Conservation (phyloP, 1,140 invertebrate species). For the Drosophila bocqueti region DNA sequence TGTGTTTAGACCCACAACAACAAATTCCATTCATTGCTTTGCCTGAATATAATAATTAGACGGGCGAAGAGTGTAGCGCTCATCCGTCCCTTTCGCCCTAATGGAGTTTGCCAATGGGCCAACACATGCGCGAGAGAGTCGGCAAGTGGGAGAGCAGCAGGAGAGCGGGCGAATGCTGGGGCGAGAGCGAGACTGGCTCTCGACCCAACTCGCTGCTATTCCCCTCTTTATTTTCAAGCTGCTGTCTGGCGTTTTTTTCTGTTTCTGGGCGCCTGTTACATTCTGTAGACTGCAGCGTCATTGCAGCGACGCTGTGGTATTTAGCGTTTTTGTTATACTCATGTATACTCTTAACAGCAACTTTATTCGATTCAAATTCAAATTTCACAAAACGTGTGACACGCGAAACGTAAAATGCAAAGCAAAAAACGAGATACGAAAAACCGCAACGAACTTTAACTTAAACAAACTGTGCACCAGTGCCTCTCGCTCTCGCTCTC, state of each 20-base stretch:
- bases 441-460: constrained; percentile 47
- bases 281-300: constrained; percentile 84
- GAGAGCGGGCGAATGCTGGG: constrained; percentile 12
- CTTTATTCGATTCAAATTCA: constrained; percentile 39
- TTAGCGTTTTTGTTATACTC: constrained; percentile 24
- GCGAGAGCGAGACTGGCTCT: neutral
- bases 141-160: constrained; percentile 12
- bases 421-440: constrained; percentile 25
- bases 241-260: constrained; percentile 29
- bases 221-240: constrained; percentile 24
- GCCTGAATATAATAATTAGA: constrained; percentile 43
- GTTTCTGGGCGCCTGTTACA: constrained; percentile 74
- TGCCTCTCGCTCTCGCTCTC: constrained; percentile 8
- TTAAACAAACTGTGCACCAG: constrained; percentile 19
- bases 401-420: constrained; percentile 57
- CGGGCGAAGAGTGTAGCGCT: constrained; percentile 11
- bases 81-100: constrained; percentile 9
- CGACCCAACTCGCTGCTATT: constrained; percentile 18
- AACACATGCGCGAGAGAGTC: constrained; percentile 63
- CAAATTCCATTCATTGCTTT: constrained; percentile 37
- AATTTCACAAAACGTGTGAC: constrained; percentile 67
- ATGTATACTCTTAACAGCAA: constrained; percentile 36
- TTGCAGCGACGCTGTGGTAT: constrained; percentile 65
- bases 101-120: constrained; percentile 27
- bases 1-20: constrained; percentile 17